Percentiles rank a stretch among this genome's conserved stretches.
Conservation (phyloP, 2,888 invertebrate species). For the Seira ritae region DNA sequence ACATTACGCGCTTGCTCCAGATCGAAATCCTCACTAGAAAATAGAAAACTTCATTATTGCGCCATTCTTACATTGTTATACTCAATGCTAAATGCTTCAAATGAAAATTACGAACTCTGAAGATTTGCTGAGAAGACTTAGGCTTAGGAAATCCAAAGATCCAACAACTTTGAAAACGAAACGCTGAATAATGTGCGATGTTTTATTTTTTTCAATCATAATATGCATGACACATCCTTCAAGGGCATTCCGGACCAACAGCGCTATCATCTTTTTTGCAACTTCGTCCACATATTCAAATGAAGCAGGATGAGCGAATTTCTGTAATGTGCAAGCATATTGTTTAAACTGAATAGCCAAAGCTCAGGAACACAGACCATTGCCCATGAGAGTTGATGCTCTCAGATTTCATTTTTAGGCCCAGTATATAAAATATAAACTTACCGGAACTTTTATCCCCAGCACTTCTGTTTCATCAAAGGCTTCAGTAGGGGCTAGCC, state of each 20-base stretch:
- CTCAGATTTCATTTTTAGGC: too few relatives aligned
- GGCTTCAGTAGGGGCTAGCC: constrained; percentile 81
- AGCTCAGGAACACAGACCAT: too few relatives aligned
- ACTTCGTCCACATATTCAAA: constrained; percentile 52
- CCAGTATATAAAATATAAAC: not conserved
- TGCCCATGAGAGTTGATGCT: too few relatives aligned
- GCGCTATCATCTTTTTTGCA: constrained; percentile 22
- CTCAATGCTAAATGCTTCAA: too few relatives aligned
- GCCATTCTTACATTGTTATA: too few relatives aligned
- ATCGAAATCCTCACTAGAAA: constrained; percentile 4
- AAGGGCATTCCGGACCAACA: constrained; percentile 23
- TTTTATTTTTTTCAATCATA: constrained; percentile 51
- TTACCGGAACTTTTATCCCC: constrained; percentile 46
- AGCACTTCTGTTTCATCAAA: constrained; percentile 75
- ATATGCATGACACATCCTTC: constrained; percentile 50
- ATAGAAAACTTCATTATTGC: not conserved
- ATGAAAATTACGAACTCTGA: too few relatives aligned
- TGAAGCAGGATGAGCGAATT: constrained; percentile 38
- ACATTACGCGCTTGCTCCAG: constrained; percentile 28
- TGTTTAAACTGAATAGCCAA: too few relatives aligned
- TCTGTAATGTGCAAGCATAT: not conserved
- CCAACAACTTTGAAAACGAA: constrained; percentile 40
- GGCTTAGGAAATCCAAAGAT: constrained; percentile 29
- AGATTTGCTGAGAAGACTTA: too few relatives aligned
- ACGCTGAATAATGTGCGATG: constrained; percentile 43